Conservation (phyloP, 2,888 invertebrate genomes). For the Cheilosia variabilis region DNA sequence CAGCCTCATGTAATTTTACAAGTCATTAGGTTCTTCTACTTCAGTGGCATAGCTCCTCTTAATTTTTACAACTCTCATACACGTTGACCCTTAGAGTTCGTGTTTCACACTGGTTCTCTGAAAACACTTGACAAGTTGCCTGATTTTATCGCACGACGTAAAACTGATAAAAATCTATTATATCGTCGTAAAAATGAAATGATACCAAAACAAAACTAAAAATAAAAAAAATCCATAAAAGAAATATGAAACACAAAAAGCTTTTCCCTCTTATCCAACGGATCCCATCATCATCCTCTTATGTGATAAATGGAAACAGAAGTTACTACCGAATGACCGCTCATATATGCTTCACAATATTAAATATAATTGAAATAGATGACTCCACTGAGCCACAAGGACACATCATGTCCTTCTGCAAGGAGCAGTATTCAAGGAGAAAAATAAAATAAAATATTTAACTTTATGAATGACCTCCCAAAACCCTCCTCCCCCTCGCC, state of each 20-base stretch:
- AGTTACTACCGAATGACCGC: constrained; percentile 53
- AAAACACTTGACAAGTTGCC: constrained; percentile 27
- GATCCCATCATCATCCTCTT: constrained; percentile 16
- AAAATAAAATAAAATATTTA: constrained; percentile 63
- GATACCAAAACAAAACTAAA: constrained; percentile 29
- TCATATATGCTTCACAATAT: constrained; percentile 65
- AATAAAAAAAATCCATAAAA: constrained; percentile 35
- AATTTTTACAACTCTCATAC: too few relatives aligned
- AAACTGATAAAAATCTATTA: constrained; percentile 81
- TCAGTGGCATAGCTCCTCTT: too few relatives aligned
- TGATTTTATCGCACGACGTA: constrained; percentile 73
- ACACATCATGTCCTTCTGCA: constrained; percentile 33
- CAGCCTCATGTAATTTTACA: neutral
- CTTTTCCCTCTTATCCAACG: constrained; percentile 57
- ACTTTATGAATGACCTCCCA: constrained; percentile 71
- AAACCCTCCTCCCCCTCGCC: neutral
- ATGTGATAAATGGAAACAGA: constrained; percentile 65
- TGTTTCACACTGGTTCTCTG: too few relatives aligned
- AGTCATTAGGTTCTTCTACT: too few relatives aligned
- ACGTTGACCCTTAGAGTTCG: too few relatives aligned
- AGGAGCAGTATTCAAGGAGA: neutral
- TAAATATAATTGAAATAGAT: constrained; percentile 74
- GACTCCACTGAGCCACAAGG: constrained; percentile 49
- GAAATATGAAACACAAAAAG: constrained; percentile 73
- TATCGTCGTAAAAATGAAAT: constrained; percentile 77